Base-by-base conservation (phyloP, 2,797 vertebrate species). In the Silurus aristotelis region DNA sequence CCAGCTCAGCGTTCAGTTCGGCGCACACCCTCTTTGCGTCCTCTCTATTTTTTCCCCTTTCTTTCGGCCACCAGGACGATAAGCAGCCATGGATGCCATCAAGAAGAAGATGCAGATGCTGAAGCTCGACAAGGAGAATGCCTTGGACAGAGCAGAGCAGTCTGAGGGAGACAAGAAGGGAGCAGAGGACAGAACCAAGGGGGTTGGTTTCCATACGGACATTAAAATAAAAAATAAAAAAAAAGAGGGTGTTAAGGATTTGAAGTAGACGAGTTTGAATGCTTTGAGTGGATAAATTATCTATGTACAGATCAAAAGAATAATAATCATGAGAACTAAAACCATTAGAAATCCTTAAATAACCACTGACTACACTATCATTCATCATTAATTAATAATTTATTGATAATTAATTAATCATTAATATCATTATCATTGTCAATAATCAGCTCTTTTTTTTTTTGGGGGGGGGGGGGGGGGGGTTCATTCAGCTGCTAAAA, bases 51-150 rank as follows among this genome's bases (percentile, higher is more conserved):
- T 84, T 78, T 89, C 87, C 89, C 84, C 83, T 92, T 84, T 70
- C 48, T 87, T 90, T 84, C 83, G 72, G 79, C 89, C 91, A 91
- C 88, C 86, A 88, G 91, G 67, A 89, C 92, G 91, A 87, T 77
- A 90, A 93, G 78, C 96, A 95, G 95, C 79, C 95, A 99, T 99
- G 98, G 98, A 99, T 92, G 98, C 98, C 96, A 99, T 99, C 94
- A 99, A 99, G 97, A 99, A 99, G 95, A 99, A 99, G 96, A 99
- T 99, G 98, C 98, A 99, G 79, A 80, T 99, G 98, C 96, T 99
- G 88, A 99, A 99, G 94, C 96, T 99, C 90, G 98, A 99, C 96
- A 99, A 99, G 96, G 98, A 99, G 91, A 99, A 97, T 38, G 98
- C 97, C 93, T 92, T 99, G 96, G 98, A 99, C 92, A 96, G 98